Conservation (phyloP, 2,888 invertebrate species). For the Pristionchus japonicus region DNA sequence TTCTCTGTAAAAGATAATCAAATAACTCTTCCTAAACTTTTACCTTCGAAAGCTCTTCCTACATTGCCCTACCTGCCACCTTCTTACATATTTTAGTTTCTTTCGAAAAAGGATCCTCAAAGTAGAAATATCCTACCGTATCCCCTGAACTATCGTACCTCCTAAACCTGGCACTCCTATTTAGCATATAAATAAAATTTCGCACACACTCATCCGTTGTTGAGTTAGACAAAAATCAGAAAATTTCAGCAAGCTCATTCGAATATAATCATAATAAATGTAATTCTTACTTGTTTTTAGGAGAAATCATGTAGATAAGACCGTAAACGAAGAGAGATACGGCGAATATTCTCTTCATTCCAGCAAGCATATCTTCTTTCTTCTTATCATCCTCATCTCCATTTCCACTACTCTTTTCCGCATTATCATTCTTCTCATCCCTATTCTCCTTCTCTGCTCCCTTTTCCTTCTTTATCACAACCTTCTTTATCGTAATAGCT, state of each 20-base stretch:
- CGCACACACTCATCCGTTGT: neutral
- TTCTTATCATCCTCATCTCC: slow-evolving; percentile 26
- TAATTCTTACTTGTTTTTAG: slow-evolving; percentile 20
- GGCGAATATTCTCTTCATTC: slow-evolving; percentile 61
- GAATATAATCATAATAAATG: neutral
- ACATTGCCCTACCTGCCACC: too few species aligned
- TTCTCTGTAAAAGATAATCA: neutral
- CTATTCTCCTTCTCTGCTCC: neutral
- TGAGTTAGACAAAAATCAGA: neutral
- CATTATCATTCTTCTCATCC: neutral
- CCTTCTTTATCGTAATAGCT: neutral
- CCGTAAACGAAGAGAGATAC: slow-evolving; percentile 66
- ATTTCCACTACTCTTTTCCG: neutral
- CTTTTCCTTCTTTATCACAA: slow-evolving; percentile 6
- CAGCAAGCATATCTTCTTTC: slow-evolving; percentile 38
- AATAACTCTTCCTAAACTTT: too few species aligned
- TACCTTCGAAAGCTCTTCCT: too few species aligned
- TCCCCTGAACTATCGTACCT: too few species aligned
- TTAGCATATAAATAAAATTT: too few species aligned
- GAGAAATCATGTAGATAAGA: slow-evolving; percentile 57
- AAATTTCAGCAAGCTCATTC: too few species aligned
- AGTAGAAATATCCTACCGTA: too few species aligned
- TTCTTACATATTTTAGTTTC: too few species aligned
- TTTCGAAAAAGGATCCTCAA: too few species aligned
- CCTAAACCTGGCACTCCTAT: too few species aligned